Evolutionary conservation across 1,140 invertebrate genomes (phyloP), one percentile per base, ranked within the genome.

Genomic region (Diorhabda sublineata): DNA sequence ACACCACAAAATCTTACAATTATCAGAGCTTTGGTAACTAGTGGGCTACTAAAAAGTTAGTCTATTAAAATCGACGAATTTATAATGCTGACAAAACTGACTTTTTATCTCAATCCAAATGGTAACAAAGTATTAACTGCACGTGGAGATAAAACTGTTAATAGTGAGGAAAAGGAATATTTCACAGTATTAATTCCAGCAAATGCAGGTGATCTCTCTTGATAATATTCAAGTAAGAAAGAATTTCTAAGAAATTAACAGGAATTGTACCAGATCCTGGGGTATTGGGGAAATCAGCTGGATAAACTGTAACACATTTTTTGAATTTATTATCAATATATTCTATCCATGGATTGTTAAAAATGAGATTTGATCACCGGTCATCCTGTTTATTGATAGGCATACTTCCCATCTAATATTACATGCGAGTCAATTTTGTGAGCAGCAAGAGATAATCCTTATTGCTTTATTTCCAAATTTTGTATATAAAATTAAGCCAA

Each of bases 241-340:
- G 52, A 56, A 56, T 56, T 56, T n/a, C 52, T 56, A n/a, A 6
- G 6, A 6, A 56, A 7, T 7, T 56, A 7, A 2, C 52, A 56
- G 6, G 6, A 56, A n/a, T 56, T 7, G 6, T 7, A 56, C 6
- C 2, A 56, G n/a, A 56, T 6, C 6, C 4, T 59, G 41, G 58
- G 58, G 41, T 5, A 59, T 59, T 5, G 58, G 79, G 9, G 77
- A 81, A 26, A 77, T 64, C 42, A 77, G 81, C 4, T 83, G 81
- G 81, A 82, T 81, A 77, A 81, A 62, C 60, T 74, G 44, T 42
- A 75, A 76, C 73, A 61, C 70, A 5, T 83, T 82, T 70, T 82
- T 76, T 70, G 75, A 82, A 73, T 83, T 79, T 67, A 69, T 81
- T 42, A 71, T 73, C 9, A 78, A 82, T n/a, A n/a, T n/a, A n/a